Conservation (phyloP, 2,797 vertebrate species). For the Corythornis leucogaster region DNA sequence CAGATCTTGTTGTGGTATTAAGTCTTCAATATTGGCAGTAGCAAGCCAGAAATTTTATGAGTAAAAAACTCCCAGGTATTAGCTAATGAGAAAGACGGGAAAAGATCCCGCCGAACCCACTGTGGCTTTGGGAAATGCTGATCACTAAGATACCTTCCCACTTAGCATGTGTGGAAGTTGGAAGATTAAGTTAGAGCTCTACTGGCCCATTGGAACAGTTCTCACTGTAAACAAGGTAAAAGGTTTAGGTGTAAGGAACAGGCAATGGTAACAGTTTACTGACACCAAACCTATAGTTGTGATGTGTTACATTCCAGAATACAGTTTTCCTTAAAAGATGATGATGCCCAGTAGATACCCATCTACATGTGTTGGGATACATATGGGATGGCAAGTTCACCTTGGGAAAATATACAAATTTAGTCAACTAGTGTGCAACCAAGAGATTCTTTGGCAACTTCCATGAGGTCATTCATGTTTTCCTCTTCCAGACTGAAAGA, state of each 20-base stretch:
- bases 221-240: neutral
- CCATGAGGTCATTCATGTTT: neutral
- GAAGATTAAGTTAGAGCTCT: neutral
- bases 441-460: neutral
- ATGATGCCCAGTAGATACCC: neutral
- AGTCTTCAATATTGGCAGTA: constrained; percentile 2
- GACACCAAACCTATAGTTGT: too few relatives aligned
- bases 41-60: neutral
- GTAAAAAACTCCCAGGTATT: neutral
- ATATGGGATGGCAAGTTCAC: neutral
- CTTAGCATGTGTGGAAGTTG: neutral
- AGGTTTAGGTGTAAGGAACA: neutral
- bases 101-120: neutral
- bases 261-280: neutral
- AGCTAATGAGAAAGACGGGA: neutral
- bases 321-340: neutral
- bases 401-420: neutral
- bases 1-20: neutral
- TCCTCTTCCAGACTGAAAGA: neutral
- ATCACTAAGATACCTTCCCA: neutral
- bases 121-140: neutral
- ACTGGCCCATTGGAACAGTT: fast-evolving
- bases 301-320: neutral
- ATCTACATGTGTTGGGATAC: fast-evolving
- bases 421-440: neutral